Base-by-base conservation (phyloP, 1,140 invertebrate genomes). In the Pogonus chalceus region DNA sequence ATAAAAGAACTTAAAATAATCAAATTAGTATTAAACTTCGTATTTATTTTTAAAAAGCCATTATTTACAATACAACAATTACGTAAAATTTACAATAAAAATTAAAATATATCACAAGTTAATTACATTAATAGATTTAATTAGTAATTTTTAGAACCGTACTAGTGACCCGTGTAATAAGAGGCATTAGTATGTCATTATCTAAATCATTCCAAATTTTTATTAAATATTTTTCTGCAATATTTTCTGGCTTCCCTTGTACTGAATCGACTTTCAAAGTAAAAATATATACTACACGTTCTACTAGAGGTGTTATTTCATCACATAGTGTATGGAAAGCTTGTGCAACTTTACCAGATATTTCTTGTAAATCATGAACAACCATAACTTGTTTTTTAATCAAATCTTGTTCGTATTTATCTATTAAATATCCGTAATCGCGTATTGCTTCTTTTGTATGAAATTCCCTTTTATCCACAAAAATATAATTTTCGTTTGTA, bases 291-390 rank as follows among this genome's bases (percentile, higher is more conserved):
- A 74, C 67, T 56, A 71, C 71, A 52, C 65, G 70, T 24, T 67
- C 64, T 1, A 73, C 72, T 1, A 76, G 52, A 1, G 75, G 75
- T 52, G 70, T 69, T 51, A 69, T 71, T 59, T 74, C 72, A 63
- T 78, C 76, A 60, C 76, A 77, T 51, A 77, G 72, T 52, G 67
- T 71, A 59, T 78, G 75, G 57, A 78, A 77, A 7, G 73, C 74
- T 71, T 74, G 75, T 0, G 74, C 74, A 0, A 73, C 61, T 7
- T 58, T 57, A 10, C 69, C 69, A 2, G 73, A 69, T 2, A 77
- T 54, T 26, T 62, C 58, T 23, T 76, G 69, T 20, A 78, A 47
- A 56, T 76, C 66, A 26, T 69, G 68, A 0, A 78, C 63, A 12
- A 77, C 60, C 68, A 78, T 68, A 2, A 66, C 55, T 3, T 57